These are phyloP conservation scores for Lordiphosa collinella DNA, from an alignment of 1,140 invertebrate genomes.

Conservation along the genomic window DNA sequence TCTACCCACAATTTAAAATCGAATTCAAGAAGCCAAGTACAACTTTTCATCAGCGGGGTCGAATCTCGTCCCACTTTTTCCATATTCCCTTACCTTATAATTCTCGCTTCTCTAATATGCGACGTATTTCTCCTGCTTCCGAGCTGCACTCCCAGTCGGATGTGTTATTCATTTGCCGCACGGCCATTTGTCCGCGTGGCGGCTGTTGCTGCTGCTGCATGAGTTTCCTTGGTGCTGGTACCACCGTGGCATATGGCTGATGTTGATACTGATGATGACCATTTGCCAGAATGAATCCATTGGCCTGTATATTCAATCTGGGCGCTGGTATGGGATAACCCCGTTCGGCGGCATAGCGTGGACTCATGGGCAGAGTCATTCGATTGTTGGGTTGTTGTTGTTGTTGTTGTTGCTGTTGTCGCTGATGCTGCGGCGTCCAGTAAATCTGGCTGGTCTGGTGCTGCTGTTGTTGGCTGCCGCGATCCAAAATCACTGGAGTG, in stretches of 20 bases:
- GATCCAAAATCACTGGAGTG: constrained; percentile 71
- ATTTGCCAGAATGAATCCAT: constrained; percentile 18
- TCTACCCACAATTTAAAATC: too few relatives aligned
- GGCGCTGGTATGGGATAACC: constrained; percentile 48
- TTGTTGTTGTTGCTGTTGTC: constrained; percentile 29
- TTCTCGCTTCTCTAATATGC: constrained; percentile 81
- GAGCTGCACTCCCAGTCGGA: constrained; percentile 84
- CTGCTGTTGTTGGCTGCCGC: constrained; percentile 16
- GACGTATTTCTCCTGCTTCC: constrained; percentile 83
- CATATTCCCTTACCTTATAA: background rate
- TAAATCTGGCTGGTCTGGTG: constrained; percentile 67
- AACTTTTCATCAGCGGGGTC: background rate
- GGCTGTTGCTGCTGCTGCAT: constrained; percentile 8
- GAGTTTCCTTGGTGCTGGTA: constrained; percentile 25
- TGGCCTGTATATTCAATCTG: background rate
- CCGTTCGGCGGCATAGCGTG: constrained; percentile 28
- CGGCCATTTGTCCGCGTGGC: constrained; percentile 6
- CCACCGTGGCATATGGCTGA: constrained; percentile 24
- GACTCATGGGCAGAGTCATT: background rate
- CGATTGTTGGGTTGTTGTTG: constrained; percentile 15
- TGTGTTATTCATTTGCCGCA: constrained; percentile 9
- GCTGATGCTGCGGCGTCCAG: constrained; percentile 55
- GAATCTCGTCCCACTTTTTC: too few relatives aligned
- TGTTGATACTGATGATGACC: constrained; percentile 20
- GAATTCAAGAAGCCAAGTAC: background rate